These are phyloP conservation scores for Opisthograptis luteolata DNA, from an alignment of 2,888 invertebrate species.

Conservation along the genomic window DNA sequence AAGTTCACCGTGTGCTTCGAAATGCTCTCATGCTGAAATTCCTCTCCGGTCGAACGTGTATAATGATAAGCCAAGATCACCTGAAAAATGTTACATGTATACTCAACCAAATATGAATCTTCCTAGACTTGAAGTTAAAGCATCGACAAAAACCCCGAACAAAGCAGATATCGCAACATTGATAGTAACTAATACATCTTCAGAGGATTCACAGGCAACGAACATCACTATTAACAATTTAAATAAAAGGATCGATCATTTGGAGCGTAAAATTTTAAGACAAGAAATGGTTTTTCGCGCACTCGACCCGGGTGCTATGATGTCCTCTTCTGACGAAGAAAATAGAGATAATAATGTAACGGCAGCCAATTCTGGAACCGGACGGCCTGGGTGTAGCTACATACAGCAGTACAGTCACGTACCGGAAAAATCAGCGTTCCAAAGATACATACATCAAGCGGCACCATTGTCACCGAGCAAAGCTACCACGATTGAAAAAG, in stretches of 20 bases:
- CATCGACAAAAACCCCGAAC: conserved; percentile 44
- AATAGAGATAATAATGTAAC: conserved; percentile 49
- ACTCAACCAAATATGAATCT: conserved; percentile 64
- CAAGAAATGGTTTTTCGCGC: conserved; percentile 74
- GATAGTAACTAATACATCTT: conserved; percentile 57
- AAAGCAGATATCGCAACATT: conserved; percentile 65
- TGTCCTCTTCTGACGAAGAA: conserved; percentile 71
- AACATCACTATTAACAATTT: conserved; percentile 52
- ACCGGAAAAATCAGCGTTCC: conserved; percentile 76
- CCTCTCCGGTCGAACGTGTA: conserved; percentile 44
- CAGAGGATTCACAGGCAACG: conserved; percentile 49
- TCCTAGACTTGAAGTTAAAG: conserved; percentile 54
- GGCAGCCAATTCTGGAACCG: conserved; percentile 49
- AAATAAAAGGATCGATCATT: conserved; percentile 61
- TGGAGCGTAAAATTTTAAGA: conserved; percentile 66
- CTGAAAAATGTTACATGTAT: conserved; percentile 67
- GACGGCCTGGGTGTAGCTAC: conserved; percentile 70
- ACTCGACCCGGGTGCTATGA: conserved; percentile 58
- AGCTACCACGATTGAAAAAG: conserved; percentile 70
- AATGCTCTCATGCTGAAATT: conserved; percentile 48
- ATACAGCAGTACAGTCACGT: conserved; percentile 77
- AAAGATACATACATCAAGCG: conserved; percentile 66
- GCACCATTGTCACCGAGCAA: conserved; percentile 66
- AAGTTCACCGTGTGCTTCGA: conserved; percentile 46
- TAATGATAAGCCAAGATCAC: conserved; percentile 49